Percentiles rank a stretch among this genome's conserved stretches.
phyloP scores from a whole-genome alignment of 2,888 invertebrate species.

The Chrysina gloriosa region DNA sequence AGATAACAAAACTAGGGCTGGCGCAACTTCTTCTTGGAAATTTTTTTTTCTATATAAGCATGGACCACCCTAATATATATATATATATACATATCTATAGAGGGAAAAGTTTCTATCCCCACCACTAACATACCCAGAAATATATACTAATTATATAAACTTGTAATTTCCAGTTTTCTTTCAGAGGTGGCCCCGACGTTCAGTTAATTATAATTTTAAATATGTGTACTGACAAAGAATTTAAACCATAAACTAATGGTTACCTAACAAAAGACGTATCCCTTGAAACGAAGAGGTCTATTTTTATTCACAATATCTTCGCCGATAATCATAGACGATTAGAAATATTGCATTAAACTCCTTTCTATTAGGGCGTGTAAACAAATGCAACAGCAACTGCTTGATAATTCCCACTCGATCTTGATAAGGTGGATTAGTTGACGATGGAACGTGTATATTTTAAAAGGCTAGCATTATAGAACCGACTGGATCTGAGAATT shows the following conservation, averaged over 20 bases:
- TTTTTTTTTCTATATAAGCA: too few relatives aligned
- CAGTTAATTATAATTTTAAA: slow-evolving; percentile 22
- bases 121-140: slow-evolving; percentile 5
- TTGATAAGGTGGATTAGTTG: slow-evolving; percentile 33
- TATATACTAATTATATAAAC: neutral
- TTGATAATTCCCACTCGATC: slow-evolving; percentile 36
- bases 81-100: too few relatives aligned
- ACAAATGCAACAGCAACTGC: slow-evolving; percentile 33
- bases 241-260: slow-evolving; percentile 10
- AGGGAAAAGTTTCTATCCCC: neutral
- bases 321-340: slow-evolving; percentile 18
- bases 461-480: slow-evolving; percentile 32
- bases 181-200: neutral
- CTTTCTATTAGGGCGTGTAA: slow-evolving; percentile 37
- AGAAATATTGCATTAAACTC: slow-evolving; percentile 32
- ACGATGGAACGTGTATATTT: slow-evolving; percentile 32
- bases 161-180: slow-evolving; percentile 5
- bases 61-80: too few relatives aligned
- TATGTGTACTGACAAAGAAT: neutral
- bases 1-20: too few relatives aligned
- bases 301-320: slow-evolving; percentile 7
- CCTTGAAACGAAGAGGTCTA: neutral
- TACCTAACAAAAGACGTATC: slow-evolving; percentile 8
- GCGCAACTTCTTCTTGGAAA: too few relatives aligned
- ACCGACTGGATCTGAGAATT: slow-evolving; percentile 24